Base-by-base conservation (phyloP, 2,113 vertebrate species). In the Neotoma lepida region DNA sequence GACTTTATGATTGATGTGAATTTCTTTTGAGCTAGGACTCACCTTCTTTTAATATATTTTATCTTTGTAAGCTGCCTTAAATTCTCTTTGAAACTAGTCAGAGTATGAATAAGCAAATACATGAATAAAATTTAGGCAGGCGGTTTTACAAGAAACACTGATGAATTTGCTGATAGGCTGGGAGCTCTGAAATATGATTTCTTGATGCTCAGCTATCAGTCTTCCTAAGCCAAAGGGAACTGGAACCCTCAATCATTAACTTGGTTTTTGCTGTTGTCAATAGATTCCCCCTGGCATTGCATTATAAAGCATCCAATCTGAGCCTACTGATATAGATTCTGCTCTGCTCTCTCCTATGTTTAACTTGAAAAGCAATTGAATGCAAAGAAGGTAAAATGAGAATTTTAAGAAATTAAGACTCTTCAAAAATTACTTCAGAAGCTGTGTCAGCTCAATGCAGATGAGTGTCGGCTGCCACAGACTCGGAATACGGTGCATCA, bases 381-480 rank as follows among this genome's bases (percentile, higher is more conserved):
- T 94, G 86, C 64, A 96, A 91, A 95, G 18, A 10, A 97, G 81
- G 56, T 76, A 84, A 95, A 96, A 74, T 63, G 49, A 77, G 63
- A 78, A 33, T 76, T 94, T 33, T 87, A 77, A 93, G 68, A 96
- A 95, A 95, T 95, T 95, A 96, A 97, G n/a, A 44, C 66, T 63
- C 84, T 95, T 94, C 24, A 58, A 81, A 85, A 93, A 66, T 95
- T 89, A 51, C 73, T 91, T 96, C 35, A n/a, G 64, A 94, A 96
- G 91, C 91, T 89, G 66, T 94, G 70, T 95, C 95, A 97, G 93
- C 94, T 96, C 93, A 95, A 89, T 96, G 87, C 92, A 85, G 88
- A 94, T 88, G 63, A 84, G 92, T 71, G 68, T 66, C 4, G 46
- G 51, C 86, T 87, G 86, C 54, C 84, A 73, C 28, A 88, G 74